Evolutionary conservation across 1,140 invertebrate species (phyloP).

Genomic region (Brachionus sp.): DNA sequence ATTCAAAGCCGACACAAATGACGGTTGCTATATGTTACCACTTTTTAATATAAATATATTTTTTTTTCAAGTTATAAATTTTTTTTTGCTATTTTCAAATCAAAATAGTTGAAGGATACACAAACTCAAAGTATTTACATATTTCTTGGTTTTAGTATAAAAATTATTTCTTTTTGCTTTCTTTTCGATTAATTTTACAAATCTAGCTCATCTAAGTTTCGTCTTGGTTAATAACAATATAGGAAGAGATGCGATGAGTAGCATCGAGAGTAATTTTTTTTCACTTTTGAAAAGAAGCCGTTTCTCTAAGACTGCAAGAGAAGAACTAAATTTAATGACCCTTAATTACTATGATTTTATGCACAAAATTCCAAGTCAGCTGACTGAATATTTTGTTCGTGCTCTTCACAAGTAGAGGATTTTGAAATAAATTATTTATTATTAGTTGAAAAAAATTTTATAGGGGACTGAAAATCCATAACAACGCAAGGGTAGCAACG

Average conservation of each 20-base stretch:
- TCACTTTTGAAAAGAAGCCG: no score
- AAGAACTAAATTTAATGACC: no score
- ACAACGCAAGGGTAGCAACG: constrained; percentile 39
- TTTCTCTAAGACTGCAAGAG: no score
- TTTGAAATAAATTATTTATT: neutral
- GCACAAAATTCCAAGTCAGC: neutral
- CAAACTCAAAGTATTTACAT: constrained; percentile 33
- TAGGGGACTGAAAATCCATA: neutral
- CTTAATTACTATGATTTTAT: neutral
- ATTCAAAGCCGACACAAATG: neutral
- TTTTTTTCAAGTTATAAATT: neutral
- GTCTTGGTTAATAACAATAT: neutral
- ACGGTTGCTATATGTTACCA: constrained; percentile 16
- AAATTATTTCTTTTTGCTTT: neutral
- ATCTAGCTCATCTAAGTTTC: neutral
- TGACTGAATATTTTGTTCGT: neutral
- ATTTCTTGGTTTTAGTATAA: constrained; percentile 19
- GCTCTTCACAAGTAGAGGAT: constrained; percentile 12
- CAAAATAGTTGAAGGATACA: constrained; percentile 40
- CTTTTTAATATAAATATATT: constrained; percentile 14
- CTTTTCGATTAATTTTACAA: neutral
- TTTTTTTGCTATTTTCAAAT: constrained; percentile 1
- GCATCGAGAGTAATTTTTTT: no score
- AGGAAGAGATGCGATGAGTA: no score
- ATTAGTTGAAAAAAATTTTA: neutral